Base-by-base conservation (phyloP, 2,113 vertebrate genomes). In the Sisor rabdophorus region DNA sequence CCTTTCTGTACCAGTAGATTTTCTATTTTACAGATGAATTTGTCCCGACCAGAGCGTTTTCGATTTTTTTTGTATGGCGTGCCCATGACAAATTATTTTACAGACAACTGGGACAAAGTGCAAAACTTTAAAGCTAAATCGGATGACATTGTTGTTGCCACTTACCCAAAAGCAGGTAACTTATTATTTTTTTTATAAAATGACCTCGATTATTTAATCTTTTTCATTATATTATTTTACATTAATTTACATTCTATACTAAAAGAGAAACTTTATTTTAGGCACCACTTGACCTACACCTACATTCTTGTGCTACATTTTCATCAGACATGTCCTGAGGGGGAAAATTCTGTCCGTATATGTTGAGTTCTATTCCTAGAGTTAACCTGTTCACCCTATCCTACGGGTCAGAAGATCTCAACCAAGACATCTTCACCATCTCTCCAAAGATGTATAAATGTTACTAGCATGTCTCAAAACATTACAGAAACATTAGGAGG, bases 101-200 rank as follows among this genome's bases (percentile, higher is more conserved):
- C 84, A 0, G 81, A 92, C 32, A 94, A 92, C 85, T 95, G 93
- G 93, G 87, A 85, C 19, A 82, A 85, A 3, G 69, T 94, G 2
- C 87, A 92, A 79, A 87, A 81, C 30, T 94, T 95, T 24, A 68
- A 92, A 80, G 92, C 92, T 6, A 90, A 86, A 79, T 84, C 91
- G 0, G 91, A 93, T 28, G 93, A 95, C 36, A 88, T 94, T 44
- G 77, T 94, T 22, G 89, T 94, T 55, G 92, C 88, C 15, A 91
- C 92, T 12, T 95, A 92, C 69, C 90, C 93, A 19, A 95, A 94
- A 89, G 87, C 93, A 89, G 94, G 94, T 94, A 11, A 30, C 28
- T 77, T 44, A 12, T 8, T 12, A 47, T 47, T 47, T 47, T 47
- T 6, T 10, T 44, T 9, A 44, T 44, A 9, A 10, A 9, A 44